Percentiles rank a stretch among this genome's conserved stretches.
These are phyloP conservation scores for Caradrina kadenii DNA, from an alignment of 2,888 invertebrate species.

Conservation along the genomic window DNA sequence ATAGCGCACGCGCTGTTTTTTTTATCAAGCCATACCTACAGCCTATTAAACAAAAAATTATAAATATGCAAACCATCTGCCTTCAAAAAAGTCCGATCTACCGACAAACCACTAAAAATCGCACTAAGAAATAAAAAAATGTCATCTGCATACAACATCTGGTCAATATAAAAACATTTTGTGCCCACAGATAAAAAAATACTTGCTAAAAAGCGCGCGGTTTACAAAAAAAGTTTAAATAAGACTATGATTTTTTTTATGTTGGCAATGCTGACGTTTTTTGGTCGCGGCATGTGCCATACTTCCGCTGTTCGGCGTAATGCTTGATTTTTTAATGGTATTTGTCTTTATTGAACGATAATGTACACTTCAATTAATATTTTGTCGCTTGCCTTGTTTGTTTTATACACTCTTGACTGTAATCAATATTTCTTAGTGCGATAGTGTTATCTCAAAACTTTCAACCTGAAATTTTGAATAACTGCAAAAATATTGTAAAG, in stretches of 20 bases:
- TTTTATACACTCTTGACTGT: slow-evolving; percentile 14
- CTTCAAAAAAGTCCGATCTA: slow-evolving; percentile 80
- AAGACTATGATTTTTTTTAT: slow-evolving; percentile 76
- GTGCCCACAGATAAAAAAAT: slow-evolving; percentile 80
- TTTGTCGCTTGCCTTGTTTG: slow-evolving; percentile 27
- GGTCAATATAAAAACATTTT: slow-evolving; percentile 83
- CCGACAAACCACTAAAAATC: slow-evolving; percentile 87
- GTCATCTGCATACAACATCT: slow-evolving; percentile 90
- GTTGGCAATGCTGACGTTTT: slow-evolving; percentile 74
- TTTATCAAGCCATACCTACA: slow-evolving; percentile 62
- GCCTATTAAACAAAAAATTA: slow-evolving; percentile 70
- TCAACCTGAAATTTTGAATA: background rate
- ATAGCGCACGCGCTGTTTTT: slow-evolving; percentile 60
- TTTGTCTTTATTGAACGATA: slow-evolving; percentile 55
- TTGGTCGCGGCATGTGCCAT: slow-evolving; percentile 83
- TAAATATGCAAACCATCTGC: slow-evolving; percentile 86
- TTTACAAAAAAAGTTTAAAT: slow-evolving; percentile 73
- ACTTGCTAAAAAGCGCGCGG: slow-evolving; percentile 83
- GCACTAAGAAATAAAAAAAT: slow-evolving; percentile 83
- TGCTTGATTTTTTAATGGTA: slow-evolving; percentile 57
- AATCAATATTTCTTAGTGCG: slow-evolving; percentile 25
- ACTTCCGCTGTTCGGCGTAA: slow-evolving; percentile 75
- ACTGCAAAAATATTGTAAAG: background rate
- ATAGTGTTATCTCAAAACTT: too few species aligned
- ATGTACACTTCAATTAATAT: slow-evolving; percentile 33